Percentiles rank a stretch among this genome's conserved stretches.
These are phyloP conservation scores for Rhagologus leucostigma DNA, from an alignment of 2,113 vertebrate genomes.

Conservation along the genomic window DNA sequence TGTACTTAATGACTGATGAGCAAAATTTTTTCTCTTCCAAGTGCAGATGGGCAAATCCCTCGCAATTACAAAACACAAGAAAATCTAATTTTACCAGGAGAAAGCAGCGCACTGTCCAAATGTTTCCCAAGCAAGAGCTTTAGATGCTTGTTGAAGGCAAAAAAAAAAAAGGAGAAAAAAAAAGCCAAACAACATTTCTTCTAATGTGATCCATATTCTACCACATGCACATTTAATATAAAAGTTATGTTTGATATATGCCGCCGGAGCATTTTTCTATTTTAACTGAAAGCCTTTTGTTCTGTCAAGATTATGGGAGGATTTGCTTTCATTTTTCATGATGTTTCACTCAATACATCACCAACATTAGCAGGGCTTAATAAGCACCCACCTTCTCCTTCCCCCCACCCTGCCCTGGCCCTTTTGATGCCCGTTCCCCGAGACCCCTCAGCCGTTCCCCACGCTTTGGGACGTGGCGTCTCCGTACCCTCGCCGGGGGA, in stretches of 20 bases:
- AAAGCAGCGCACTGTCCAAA: not conserved
- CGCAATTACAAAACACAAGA: constrained; percentile 22
- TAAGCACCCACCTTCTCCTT: constrained; percentile 27
- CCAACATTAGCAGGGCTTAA: constrained; percentile 50
- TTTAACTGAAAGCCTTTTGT: constrained; percentile 77
- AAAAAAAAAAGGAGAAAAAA: not conserved
- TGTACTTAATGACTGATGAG: constrained; percentile 65
- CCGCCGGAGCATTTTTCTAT: constrained; percentile 53
- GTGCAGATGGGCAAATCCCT: constrained; percentile 39
- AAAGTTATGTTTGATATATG: constrained; percentile 73
- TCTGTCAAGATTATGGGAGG: constrained; percentile 69
- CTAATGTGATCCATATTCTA: constrained; percentile 72
- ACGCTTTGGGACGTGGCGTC: not conserved
- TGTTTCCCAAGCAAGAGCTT: constrained; percentile 17
- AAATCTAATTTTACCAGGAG: constrained; percentile 6
- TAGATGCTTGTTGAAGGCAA: constrained; percentile 12
- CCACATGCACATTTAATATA: constrained; percentile 69
- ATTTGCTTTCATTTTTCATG: constrained; percentile 71
- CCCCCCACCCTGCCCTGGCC: not conserved
- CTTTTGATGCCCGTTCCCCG: not conserved
- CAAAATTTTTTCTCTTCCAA: constrained; percentile 42
- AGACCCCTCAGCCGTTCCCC: not conserved
- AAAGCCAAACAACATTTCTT: constrained; percentile 10
- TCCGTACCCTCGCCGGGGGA: rapidly evolving
- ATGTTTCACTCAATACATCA: constrained; percentile 75